These are phyloP conservation scores for Subanguina moxae DNA, from an alignment of 1,140 invertebrate species.

Conservation along the genomic window DNA sequence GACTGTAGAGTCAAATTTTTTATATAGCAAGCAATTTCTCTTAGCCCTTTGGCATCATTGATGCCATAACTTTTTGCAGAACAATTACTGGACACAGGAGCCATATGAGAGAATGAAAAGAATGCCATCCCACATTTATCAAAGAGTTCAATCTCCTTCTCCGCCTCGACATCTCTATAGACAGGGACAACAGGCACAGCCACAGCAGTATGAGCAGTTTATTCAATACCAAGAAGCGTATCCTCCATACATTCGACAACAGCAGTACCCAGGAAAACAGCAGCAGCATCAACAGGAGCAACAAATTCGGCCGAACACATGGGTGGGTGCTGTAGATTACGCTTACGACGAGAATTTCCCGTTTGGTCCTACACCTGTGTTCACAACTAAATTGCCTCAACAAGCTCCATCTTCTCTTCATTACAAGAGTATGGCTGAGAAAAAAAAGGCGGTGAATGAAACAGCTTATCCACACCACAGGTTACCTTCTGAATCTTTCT, in stretches of 20 bases:
- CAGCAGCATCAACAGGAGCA: constrained; percentile 2
- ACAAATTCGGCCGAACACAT: constrained; percentile 7
- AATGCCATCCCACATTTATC: background rate
- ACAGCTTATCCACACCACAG: constrained; percentile 16
- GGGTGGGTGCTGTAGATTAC: background rate
- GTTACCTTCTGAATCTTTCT: constrained; percentile 1
- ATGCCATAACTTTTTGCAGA: too few species aligned
- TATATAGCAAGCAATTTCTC: too few species aligned
- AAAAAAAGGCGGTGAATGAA: constrained; percentile 17
- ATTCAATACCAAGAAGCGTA: background rate
- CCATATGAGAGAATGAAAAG: too few species aligned
- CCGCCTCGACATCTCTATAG: background rate
- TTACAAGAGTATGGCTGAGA: constrained; percentile 6
- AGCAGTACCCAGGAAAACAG: background rate
- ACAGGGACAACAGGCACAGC: background rate
- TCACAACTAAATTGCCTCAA: constrained; percentile 7
- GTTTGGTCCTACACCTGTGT: constrained; percentile 6
- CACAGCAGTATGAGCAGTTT: background rate
- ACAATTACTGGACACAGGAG: too few species aligned
- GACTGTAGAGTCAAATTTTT: too few species aligned
- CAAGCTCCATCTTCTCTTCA: background rate
- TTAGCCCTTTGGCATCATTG: too few species aligned
- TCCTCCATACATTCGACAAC: constrained; percentile 2
- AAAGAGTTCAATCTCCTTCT: constrained; percentile 1
- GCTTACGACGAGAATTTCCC: background rate